Evolutionary conservation across 2,113 vertebrate species (phyloP).

Genomic region (Hippocampus barbouri): DNA sequence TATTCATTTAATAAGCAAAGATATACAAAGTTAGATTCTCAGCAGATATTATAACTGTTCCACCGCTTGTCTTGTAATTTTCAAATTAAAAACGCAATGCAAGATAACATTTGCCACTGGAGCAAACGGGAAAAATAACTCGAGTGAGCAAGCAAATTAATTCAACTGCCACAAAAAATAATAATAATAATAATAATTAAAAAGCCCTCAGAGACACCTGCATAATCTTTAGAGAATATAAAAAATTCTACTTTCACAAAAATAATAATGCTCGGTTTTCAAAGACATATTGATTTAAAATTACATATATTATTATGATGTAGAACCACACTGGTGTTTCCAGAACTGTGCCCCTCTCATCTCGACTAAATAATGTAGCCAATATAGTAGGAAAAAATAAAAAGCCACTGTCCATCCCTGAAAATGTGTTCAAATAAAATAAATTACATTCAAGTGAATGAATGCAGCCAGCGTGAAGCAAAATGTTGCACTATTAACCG

Average conservation of each 20-base stretch:
- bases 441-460: no score
- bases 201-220: not conserved
- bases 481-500: no score
- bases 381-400: not conserved
- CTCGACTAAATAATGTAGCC: not conserved
- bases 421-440: no score
- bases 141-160: constrained; percentile 39
- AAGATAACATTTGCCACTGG: constrained; percentile 41
- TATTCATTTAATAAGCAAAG: constrained; percentile 54
- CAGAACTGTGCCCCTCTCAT: not conserved
- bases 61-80: constrained; percentile 41
- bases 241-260: not conserved
- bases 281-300: not conserved
- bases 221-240: not conserved
- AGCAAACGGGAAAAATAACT: constrained; percentile 20
- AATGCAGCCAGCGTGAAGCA: no score
- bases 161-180: constrained; percentile 30
- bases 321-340: not conserved
- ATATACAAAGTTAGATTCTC: constrained; percentile 64
- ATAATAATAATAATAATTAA: not conserved
- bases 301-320: not conserved
- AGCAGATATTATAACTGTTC: constrained; percentile 54
- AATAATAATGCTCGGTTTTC: not conserved
- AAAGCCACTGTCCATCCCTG: not conserved
- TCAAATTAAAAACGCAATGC: constrained; percentile 55